A percentile compares a stretch with the other conserved stretches of the same genome.
Conservation (phyloP, 2,113 vertebrate species). For the Ariopsis seemanni region DNA sequence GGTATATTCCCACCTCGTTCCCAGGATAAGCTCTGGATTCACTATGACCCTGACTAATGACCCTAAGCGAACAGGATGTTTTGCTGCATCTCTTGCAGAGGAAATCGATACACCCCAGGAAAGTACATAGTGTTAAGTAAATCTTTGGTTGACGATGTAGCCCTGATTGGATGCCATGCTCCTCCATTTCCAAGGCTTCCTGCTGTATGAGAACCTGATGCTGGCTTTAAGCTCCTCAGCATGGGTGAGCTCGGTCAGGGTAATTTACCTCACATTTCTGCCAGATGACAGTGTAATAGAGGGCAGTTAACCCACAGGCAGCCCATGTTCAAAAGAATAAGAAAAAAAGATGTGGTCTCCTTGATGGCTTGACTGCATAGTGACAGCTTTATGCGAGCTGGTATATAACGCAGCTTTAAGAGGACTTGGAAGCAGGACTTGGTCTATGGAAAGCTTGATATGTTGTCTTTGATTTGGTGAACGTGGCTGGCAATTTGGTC, state of each 20-base stretch:
- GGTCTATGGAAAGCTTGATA: neutral
- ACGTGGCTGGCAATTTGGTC: neutral
- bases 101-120: neutral
- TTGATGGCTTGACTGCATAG: neutral
- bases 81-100: neutral
- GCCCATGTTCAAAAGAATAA: neutral
- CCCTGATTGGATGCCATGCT: neutral
- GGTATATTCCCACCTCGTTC: neutral
- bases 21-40: neutral
- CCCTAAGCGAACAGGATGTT: neutral
- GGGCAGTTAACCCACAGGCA: constrained; percentile 25
- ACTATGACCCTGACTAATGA: neutral
- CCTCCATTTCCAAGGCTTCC: neutral
- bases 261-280: constrained; percentile 35
- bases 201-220: neutral
- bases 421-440: neutral
- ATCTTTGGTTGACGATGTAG: neutral
- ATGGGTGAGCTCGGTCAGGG: constrained; percentile 27
- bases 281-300: constrained; percentile 41
- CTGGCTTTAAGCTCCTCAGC: constrained; percentile 5
- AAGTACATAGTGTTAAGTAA: neutral
- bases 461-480: neutral
- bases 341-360: neutral
- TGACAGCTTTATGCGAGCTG: neutral
- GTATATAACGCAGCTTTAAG: neutral